Percentiles rank a stretch among this genome's conserved stretches.
Evolutionary conservation across 2,888 invertebrate genomes (phyloP).

Genomic region (Calameuta filiformis): DNA sequence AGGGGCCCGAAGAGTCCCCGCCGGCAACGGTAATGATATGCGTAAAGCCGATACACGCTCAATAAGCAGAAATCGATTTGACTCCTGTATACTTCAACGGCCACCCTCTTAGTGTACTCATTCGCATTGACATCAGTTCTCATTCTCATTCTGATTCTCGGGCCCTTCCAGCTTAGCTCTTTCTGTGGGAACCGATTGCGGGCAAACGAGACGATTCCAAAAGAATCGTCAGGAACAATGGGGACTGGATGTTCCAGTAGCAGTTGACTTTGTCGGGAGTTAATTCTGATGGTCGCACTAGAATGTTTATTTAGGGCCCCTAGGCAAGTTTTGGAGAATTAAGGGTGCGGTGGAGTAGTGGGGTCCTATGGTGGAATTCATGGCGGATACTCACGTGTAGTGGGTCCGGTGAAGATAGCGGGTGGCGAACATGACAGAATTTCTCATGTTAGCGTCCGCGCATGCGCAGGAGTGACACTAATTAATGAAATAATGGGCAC

Average conservation of each 20-base stretch:
- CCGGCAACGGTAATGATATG: constrained; percentile 12
- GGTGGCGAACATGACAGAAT: constrained; percentile 33
- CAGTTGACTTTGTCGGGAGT: neutral
- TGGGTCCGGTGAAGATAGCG: constrained; percentile 15
- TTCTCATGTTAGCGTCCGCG: constrained; percentile 47
- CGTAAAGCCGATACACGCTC: constrained; percentile 20
- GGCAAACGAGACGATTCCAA: constrained; percentile 24
- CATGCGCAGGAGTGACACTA: constrained; percentile 51
- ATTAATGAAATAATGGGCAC: constrained; percentile 60
- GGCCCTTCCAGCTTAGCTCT: neutral
- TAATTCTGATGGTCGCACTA: neutral
- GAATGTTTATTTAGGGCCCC: neutral
- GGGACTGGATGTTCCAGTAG: neutral
- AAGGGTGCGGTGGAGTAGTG: neutral
- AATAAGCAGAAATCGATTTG: constrained; percentile 35
- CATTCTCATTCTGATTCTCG: neutral
- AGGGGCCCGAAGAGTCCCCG: neutral
- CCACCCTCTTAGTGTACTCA: constrained; percentile 11
- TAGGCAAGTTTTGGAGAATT: neutral
- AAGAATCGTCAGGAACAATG: constrained; percentile 6
- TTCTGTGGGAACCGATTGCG: constrained; percentile 18
- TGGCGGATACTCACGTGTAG: neutral
- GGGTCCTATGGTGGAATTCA: neutral
- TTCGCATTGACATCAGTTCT: neutral
- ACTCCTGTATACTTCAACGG: constrained; percentile 16